A percentile compares a stretch with the other conserved stretches of the same genome.
Evolutionary conservation across 2,113 vertebrate species (phyloP).

Genomic region (Elachura formosa): DNA sequence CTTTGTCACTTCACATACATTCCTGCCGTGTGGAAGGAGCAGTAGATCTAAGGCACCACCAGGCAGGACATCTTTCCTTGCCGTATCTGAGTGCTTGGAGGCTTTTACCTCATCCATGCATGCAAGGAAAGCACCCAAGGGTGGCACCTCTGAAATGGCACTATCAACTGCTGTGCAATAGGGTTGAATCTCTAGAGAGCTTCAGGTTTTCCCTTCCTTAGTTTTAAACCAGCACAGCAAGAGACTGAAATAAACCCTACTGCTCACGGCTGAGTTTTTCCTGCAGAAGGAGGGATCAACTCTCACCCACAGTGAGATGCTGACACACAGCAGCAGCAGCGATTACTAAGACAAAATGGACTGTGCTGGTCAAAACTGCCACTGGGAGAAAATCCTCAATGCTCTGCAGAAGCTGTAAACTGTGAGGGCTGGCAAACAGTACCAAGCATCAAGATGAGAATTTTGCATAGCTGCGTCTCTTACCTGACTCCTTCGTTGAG

Average conservation of each 20-base stretch:
- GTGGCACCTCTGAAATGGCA: not conserved
- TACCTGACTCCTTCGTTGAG: slow-evolving; percentile 98
- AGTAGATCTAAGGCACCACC: not conserved
- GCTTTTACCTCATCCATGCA: not conserved
- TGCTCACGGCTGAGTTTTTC: not conserved
- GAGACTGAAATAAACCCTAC: not conserved
- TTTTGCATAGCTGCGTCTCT: not conserved
- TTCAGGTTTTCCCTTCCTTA: not conserved
- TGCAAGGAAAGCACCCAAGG: not conserved
- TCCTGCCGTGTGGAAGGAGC: not conserved
- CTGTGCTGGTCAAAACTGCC: not conserved
- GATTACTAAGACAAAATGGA: not conserved
- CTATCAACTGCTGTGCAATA: fast-evolving
- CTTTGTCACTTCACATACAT: not conserved
- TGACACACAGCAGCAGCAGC: not conserved
- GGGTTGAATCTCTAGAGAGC: not conserved
- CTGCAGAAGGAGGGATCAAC: not conserved
- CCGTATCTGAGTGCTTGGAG: fast-evolving
- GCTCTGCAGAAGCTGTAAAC: not conserved
- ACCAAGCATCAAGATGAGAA: not conserved
- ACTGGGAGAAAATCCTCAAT: not conserved
- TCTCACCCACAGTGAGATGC: fast-evolving
- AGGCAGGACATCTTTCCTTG: not conserved
- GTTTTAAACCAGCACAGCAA: not conserved
- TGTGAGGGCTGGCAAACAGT: fast-evolving